Evolutionary conservation across 2,888 invertebrate genomes (phyloP).

Genomic region (Drosophila birchii): DNA sequence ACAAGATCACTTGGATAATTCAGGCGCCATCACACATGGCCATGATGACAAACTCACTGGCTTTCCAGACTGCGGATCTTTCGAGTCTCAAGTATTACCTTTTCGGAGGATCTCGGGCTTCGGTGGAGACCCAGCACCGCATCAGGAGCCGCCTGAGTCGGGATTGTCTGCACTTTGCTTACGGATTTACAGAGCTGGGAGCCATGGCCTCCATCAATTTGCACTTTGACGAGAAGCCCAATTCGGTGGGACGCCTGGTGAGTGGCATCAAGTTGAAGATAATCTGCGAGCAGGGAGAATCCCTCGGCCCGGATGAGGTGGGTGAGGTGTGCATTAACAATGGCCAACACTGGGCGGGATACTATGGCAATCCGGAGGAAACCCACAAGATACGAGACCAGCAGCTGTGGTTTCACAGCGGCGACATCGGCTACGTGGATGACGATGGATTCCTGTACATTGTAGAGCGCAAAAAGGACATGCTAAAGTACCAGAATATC

Average conservation of each 20-base stretch:
- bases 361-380: constrained; percentile 71
- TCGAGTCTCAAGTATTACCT: constrained; percentile 56
- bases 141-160: constrained; percentile 57
- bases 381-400: constrained; percentile 64
- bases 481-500: constrained; percentile 71
- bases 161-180: constrained; percentile 61
- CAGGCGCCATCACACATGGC: constrained; percentile 64
- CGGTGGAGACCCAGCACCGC: constrained; percentile 53
- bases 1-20: constrained; percentile 61
- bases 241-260: constrained; percentile 67
- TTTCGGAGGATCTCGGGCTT: constrained; percentile 61
- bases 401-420: constrained; percentile 78
- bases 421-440: constrained; percentile 82
- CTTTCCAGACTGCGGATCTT: constrained; percentile 54
- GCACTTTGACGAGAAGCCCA: constrained; percentile 56
- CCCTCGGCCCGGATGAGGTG: constrained; percentile 59
- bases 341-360: constrained; percentile 72
- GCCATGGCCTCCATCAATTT: constrained; percentile 51
- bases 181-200: constrained; percentile 76
- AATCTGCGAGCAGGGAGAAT: constrained; percentile 60
- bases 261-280: constrained; percentile 69
- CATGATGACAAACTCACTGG: constrained; percentile 50
- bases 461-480: constrained; percentile 76
- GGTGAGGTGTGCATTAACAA: constrained; percentile 73
- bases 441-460: constrained; percentile 73